Conservation (phyloP, 2,113 vertebrate species). For the Ornithorhynchus anatinus region DNA sequence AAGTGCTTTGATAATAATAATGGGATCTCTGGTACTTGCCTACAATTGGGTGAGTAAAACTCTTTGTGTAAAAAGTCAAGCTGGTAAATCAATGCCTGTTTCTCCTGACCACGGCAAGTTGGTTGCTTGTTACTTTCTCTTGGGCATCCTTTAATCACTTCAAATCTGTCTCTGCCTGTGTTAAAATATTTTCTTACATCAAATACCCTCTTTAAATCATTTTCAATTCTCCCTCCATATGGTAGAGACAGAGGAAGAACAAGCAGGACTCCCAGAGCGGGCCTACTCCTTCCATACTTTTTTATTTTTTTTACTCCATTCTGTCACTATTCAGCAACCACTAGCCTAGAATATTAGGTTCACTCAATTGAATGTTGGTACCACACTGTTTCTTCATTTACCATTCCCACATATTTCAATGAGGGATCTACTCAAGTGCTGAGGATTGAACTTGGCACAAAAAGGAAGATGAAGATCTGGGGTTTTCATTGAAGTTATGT, state of each 20-base stretch:
- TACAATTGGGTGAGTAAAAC: not conserved
- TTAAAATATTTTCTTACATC: not conserved
- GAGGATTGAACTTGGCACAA: not conserved
- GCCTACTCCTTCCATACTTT: not conserved
- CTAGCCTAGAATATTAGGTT: not conserved
- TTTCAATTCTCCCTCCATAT: not conserved
- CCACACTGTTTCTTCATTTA: not conserved
- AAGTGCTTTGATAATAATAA: conserved; percentile 9
- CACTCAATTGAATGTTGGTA: not conserved
- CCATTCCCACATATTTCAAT: not conserved
- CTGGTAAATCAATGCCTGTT: conserved; percentile 19
- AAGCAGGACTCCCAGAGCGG: not conserved
- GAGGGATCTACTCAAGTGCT: not conserved
- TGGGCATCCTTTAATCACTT: too few relatives aligned
- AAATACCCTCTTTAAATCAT: not conserved
- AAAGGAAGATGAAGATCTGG: not conserved
- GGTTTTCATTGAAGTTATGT: not conserved
- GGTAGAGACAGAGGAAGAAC: not conserved
- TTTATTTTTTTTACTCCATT: not conserved
- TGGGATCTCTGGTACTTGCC: not conserved
- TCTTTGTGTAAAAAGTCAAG: conserved; percentile 2
- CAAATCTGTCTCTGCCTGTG: not conserved
- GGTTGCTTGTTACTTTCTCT: not conserved
- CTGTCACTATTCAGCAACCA: not conserved
- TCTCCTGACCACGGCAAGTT: not conserved